These are phyloP conservation scores for Pantelozetes paolii DNA, from an alignment of 2,888 invertebrate species.

Conservation along the genomic window DNA sequence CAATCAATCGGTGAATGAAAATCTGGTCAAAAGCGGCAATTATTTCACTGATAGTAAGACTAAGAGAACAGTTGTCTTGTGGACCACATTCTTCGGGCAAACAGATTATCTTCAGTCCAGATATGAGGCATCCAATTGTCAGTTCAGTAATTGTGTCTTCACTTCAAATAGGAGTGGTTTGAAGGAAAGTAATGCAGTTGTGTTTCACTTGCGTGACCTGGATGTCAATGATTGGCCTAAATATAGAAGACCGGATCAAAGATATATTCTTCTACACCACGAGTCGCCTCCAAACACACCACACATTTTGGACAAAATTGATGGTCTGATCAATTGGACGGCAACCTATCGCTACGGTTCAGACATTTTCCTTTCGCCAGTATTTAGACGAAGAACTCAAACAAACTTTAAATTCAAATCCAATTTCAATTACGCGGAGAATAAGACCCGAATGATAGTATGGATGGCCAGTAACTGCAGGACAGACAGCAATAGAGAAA, in stretches of 20 bases:
- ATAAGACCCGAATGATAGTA: constrained; percentile 53
- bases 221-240: constrained; percentile 45
- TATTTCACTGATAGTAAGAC: too few relatives aligned
- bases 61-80: constrained; percentile 44
- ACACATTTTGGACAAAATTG: constrained; percentile 40
- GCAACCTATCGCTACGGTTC: constrained; percentile 47
- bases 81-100: constrained; percentile 47
- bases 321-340: constrained; percentile 48
- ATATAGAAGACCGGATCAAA: constrained; percentile 39
- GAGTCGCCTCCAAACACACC: constrained; percentile 47
- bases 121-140: constrained; percentile 40
- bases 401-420: constrained; percentile 40
- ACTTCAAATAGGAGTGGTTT: constrained; percentile 45
- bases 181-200: constrained; percentile 45
- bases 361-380: constrained; percentile 44
- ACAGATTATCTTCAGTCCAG: constrained; percentile 44
- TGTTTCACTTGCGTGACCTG: constrained; percentile 47
- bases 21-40: not conserved
- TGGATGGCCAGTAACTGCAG: constrained; percentile 55
- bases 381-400: constrained; percentile 32
- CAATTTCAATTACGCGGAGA: constrained; percentile 50
- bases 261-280: constrained; percentile 46
- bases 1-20: not conserved
- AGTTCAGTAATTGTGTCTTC: constrained; percentile 42
- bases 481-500: constrained; percentile 51